phyloP scores from a whole-genome alignment of 2,797 vertebrate genomes.

The Molothrus aeneus region DNA sequence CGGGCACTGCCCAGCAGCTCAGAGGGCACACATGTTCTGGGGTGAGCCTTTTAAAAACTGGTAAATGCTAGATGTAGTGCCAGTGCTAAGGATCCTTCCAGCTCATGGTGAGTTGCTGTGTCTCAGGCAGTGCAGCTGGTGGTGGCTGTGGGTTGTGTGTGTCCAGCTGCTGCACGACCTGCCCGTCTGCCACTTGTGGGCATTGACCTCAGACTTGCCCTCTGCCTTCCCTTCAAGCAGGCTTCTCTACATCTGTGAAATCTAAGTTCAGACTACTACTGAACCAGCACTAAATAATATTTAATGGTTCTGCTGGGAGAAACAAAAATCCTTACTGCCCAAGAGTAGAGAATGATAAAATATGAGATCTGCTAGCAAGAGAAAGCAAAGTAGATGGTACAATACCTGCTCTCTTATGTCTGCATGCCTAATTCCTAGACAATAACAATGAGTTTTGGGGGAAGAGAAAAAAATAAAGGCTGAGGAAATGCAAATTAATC shows the following conservation, averaged over 20 bases:
- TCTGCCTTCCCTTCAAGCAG: background rate
- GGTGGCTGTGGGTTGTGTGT: background rate
- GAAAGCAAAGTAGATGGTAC: background rate
- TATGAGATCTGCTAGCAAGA: background rate
- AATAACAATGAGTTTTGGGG: background rate
- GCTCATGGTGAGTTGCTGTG: background rate
- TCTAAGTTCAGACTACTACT: background rate
- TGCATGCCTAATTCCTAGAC: background rate
- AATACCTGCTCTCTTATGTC: background rate
- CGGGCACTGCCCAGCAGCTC: background rate
- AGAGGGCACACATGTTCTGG: background rate
- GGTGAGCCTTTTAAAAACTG: rapidly evolving
- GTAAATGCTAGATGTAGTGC: background rate
- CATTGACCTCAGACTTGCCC: background rate
- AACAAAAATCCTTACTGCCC: background rate
- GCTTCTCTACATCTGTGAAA: background rate
- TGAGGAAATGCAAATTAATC: background rate
- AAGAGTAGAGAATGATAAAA: background rate
- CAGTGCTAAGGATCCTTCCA: background rate
- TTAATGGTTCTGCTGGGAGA: background rate
- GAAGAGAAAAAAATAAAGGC: background rate
- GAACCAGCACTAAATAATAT: background rate
- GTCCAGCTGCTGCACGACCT: background rate
- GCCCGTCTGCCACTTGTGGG: background rate
- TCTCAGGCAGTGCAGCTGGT: background rate